Evolutionary conservation across 2,888 invertebrate species (phyloP), one percentile per base, ranked within the genome.

Genomic region (Cactoblastis cactorum): DNA sequence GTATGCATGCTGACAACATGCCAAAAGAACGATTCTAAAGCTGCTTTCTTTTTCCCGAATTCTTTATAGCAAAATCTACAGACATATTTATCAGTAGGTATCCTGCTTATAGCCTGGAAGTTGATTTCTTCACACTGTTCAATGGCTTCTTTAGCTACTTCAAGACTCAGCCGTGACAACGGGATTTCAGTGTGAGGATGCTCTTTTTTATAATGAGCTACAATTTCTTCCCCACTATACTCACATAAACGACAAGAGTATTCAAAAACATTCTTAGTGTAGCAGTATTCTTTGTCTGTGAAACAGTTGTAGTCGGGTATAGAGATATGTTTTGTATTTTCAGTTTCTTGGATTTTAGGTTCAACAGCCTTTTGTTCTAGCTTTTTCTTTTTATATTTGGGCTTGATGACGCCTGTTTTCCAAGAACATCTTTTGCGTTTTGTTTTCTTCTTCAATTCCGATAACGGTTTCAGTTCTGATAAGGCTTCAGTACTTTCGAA

Each of bases 1-100:
- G 96, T 96, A 54, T 96, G 96, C 43, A 82, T 90, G 17, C 92
- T 85, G 1, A 87, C 92, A 35, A 95, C 87, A 66, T 96, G 96
- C 70, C 95, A 94, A 65, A 93, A 94, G 69, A 94, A 94, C 3
- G 74, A 69, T 65, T 88, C 85, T 39, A 88, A 67, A 28, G 71
- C 62, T 1, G 65, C 62, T 49, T 69, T 75, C 45, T 59, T 70
- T 53, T 67, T 72, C 18, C 54, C 51, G 55, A 87, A 86, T 57
- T 80, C 85, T 67, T 81, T 74, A 37, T 62, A 79, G 62, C 89
- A 89, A 67, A 89, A 89, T 56, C 83, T 69, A 56, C 89, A 89
- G 1, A 77, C 66, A 53, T 85, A 83, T 63, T 76, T 83, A 9
- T 74, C 70, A 1, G 78, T 74, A n/a, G 74, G 63, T 46, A 80